These are phyloP conservation scores for Melanogrammus aeglefinus DNA, from an alignment of 2,797 vertebrate genomes.

Conservation along the genomic window DNA sequence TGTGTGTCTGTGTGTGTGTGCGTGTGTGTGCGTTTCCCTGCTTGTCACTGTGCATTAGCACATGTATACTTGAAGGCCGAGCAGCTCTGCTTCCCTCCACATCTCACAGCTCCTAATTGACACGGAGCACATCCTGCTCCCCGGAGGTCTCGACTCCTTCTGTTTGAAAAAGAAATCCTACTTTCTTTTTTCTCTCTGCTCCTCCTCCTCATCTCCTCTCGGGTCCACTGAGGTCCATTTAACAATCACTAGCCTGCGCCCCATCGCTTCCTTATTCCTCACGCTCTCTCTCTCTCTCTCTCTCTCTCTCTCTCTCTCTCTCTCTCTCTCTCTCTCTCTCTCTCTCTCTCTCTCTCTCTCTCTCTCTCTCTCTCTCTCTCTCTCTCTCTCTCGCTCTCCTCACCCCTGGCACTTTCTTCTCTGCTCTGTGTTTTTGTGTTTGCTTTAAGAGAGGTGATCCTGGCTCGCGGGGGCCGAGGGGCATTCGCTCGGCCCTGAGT, in stretches of 20 bases:
- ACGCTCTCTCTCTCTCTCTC: constrained; percentile 25
- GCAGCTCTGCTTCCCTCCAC: constrained; percentile 38
- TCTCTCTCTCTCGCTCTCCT: too few species aligned
- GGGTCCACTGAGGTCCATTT: constrained; percentile 69
- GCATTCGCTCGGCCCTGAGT: constrained; percentile 55
- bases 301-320: too few species aligned
- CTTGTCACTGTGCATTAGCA: too few species aligned
- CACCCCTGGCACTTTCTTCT: too few species aligned
- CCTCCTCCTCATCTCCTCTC: background rate
- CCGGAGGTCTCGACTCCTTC: constrained; percentile 38
- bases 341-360: too few species aligned
- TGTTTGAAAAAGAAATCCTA: constrained; percentile 46
- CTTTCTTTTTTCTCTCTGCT: constrained; percentile 24
- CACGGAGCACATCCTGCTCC: constrained; percentile 51
- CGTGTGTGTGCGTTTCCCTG: too few species aligned
- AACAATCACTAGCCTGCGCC: background rate
- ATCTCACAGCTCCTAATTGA: constrained; percentile 59
- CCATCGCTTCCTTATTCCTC: constrained; percentile 6
- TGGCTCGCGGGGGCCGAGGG: constrained; percentile 57
- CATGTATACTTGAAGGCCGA: constrained; percentile 38
- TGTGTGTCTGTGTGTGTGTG: too few species aligned
- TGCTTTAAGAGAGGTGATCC: constrained; percentile 65
- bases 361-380: too few species aligned
- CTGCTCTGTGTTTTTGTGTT: constrained; percentile 34
- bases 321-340: too few species aligned